Evolutionary conservation across 1,140 invertebrate species (phyloP).

Genomic region (Cataglyphis hispanica): DNA sequence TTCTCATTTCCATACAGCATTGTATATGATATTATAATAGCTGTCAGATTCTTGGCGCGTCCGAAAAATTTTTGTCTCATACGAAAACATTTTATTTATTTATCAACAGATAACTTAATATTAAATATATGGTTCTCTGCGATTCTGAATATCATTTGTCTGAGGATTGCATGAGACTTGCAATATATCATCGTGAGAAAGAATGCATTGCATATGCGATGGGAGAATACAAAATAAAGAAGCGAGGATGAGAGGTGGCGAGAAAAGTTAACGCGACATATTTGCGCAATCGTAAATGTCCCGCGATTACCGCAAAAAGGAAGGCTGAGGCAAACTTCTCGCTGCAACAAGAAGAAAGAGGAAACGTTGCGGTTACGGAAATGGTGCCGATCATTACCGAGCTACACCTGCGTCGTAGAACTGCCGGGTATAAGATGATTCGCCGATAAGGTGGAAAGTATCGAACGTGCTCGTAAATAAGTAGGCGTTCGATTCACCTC

Average conservation of each 20-base stretch:
- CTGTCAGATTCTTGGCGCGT: too few relatives aligned
- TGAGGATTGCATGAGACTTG: neutral
- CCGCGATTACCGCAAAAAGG: conserved; percentile 30
- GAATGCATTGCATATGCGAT: neutral
- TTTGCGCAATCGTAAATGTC: conserved; percentile 26
- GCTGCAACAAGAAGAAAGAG: conserved; percentile 24
- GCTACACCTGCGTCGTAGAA: conserved; percentile 45
- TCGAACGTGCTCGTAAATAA: conserved; percentile 57
- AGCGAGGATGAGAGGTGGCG: neutral
- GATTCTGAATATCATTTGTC: neutral
- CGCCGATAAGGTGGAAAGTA: conserved; percentile 44
- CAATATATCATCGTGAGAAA: neutral
- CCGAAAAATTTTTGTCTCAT: neutral
- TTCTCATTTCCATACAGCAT: neutral
- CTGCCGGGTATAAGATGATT: conserved; percentile 62
- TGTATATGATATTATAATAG: neutral
- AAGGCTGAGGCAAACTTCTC: conserved; percentile 13
- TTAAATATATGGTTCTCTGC: neutral
- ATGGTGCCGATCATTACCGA: conserved; percentile 44
- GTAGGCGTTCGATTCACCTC: conserved; percentile 21
- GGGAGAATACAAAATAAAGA: neutral
- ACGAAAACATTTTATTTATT: conserved; percentile 3
- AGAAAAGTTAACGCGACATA: conserved; percentile 18
- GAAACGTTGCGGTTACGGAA: conserved; percentile 35
- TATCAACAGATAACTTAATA: neutral